Base-by-base conservation (phyloP, 1,140 invertebrate genomes). In the Micrasema minimum region DNA sequence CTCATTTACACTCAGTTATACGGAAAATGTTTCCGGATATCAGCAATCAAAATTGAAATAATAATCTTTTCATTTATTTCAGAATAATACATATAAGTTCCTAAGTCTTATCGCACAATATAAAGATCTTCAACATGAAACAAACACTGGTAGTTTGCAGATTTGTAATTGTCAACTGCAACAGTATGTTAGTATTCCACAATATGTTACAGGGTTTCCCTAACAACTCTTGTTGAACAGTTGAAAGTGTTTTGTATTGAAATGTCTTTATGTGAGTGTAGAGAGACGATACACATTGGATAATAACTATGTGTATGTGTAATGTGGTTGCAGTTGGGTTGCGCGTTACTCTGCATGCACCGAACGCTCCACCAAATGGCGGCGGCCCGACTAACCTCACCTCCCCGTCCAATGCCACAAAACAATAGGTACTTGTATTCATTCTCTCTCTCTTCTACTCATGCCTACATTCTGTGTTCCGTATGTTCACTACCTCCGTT, bases 261-360 rank as follows among this genome's bases (percentile, higher is more conserved):
- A 45, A 23, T 59, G 55, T 59, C 38, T 53, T 66, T 59, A 50
- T 57, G 53, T 51, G 43, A 66, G 14, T 31, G 31, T 65, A 59
- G 26, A 14, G 37, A 68, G 50, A 22, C 31, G 55, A 66, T 59
- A 69, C 69, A 72, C 71, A 75, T 59, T 70, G 57, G 57, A 72
- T 71, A 71, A 76, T 73, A 66, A 71, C 45, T 69, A 71, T 69
- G 66, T 78, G 72, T 78, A 75, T 72, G 77, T 75, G 71, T 75
- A 80, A 79, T 81, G 80, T 84, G 82, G 79, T 85, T 85, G 82
- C 83, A 85, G 83, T 81, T 80, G 79, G 83, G 79, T 82, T 83
- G 79, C 82, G 83, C 78, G 82, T 83, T 77, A 82, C 80, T 80
- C 80, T 83, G 81, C 82, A 83, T 83, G 82, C 82, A 78, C 82